Conservation (phyloP, 2,797 vertebrate genomes). For the Sus cebifrons region DNA sequence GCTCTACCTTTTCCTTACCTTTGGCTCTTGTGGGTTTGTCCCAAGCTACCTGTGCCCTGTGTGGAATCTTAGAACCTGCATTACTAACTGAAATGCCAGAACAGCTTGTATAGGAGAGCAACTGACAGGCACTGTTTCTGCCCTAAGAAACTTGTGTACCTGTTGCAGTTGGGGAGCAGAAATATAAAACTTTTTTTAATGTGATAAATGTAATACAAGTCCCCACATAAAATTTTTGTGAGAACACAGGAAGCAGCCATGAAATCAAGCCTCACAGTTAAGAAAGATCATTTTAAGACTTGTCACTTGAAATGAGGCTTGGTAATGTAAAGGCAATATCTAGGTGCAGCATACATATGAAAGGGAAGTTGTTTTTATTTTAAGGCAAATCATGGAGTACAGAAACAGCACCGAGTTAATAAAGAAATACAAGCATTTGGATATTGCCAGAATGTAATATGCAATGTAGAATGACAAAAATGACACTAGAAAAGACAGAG, state of each 20-base stretch:
- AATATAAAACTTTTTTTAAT: background rate
- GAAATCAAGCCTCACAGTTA: background rate
- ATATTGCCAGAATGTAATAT: background rate
- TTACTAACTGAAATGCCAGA: background rate
- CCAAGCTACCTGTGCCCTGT: background rate
- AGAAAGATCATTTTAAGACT: background rate
- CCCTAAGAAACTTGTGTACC: background rate
- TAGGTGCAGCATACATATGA: background rate
- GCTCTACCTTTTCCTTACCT: background rate
- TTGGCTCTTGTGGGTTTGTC: background rate
- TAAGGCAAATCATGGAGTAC: constrained; percentile 8
- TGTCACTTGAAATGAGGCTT: constrained; percentile 2
- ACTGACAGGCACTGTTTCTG: background rate
- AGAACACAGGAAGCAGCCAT: background rate
- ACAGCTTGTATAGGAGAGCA: background rate
- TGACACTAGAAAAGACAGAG: background rate
- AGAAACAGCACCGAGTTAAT: background rate
- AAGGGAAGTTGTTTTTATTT: constrained; percentile 19
- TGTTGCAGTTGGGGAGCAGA: background rate
- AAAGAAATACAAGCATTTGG: background rate
- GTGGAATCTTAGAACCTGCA: background rate
- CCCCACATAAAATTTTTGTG: background rate
- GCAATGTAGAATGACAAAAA: background rate
- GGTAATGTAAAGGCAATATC: background rate
- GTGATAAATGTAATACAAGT: background rate